Base-by-base conservation (phyloP, 1,140 invertebrate genomes). In the Cyrtorhinus lividipennis region DNA sequence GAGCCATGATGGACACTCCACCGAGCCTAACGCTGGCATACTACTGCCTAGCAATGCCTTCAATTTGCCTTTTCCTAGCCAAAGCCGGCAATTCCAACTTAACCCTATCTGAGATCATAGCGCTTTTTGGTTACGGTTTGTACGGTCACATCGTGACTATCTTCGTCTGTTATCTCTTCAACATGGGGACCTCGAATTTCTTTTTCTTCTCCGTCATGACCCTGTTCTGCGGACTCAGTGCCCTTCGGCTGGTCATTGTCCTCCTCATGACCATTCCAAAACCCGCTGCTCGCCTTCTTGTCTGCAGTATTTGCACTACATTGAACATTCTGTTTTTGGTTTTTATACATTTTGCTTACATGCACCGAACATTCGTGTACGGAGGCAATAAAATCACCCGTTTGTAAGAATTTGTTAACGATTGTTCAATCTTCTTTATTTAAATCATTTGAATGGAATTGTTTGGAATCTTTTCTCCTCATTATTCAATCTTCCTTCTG, bases 311-410 rank as follows among this genome's bases (percentile, higher is more conserved):
- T 45, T 67, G 76, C 3, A 71, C 73, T 1, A 67, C 74, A 27
- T 64, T 71, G 48, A 76, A 79, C 67, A 66, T 77, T 1, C 67
- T 79, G 20, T 77, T 72, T 68, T 61, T 77, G 5, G 70, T 78
- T 15, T 77, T 75, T 68, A 66, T 78, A 30, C 73, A 79, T 69
- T 78, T 77, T 71, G 70, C 72, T 13, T 78, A 75, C 65, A 74
- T 78, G 73, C 76, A 77, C 71, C 68, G 65, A 53, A 76, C 70
- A 12, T 73, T 70, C 63, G 62, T 62, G 18, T 70, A 67, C 48
- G 67, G 67, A 22, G 61, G 30, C 5, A 38, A 15, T 38, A 38
- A 38, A 38, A 38, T 38, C 15, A 8, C 30, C 15, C 30, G 5
- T 38, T 8, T 15, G 30, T 38, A 38, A 38, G 15, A 38, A 38